Evolutionary conservation across 2,888 invertebrate species (phyloP).

Genomic region (Bombylius major): DNA sequence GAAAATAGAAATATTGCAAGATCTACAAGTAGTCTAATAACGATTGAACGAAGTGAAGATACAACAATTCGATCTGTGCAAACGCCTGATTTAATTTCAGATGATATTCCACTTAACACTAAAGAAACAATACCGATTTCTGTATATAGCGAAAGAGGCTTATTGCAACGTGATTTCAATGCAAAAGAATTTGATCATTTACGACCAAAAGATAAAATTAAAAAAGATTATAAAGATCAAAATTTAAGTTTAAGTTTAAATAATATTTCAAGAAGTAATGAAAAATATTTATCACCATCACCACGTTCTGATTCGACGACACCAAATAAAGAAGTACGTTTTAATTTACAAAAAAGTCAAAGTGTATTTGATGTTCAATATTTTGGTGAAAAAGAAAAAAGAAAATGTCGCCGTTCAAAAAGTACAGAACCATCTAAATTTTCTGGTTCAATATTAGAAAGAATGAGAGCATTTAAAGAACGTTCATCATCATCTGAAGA

Average conservation of each 20-base stretch:
- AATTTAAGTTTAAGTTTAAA: background rate
- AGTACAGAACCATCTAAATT: slow-evolving; percentile 20
- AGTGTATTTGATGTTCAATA: slow-evolving; percentile 9
- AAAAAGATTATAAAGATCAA: background rate
- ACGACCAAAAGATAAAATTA: background rate
- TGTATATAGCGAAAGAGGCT: slow-evolving; percentile 11
- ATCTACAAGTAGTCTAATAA: background rate
- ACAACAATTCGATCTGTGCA: background rate
- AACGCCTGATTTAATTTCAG: too few species aligned
- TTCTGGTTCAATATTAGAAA: slow-evolving; percentile 30
- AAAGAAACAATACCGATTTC: background rate
- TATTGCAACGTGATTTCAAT: slow-evolving; percentile 13
- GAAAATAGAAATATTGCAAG: background rate
- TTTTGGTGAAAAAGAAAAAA: slow-evolving; percentile 20
- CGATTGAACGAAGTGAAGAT: background rate
- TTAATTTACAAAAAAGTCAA: slow-evolving; percentile 14
- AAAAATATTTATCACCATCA: background rate
- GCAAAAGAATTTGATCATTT: slow-evolving; percentile 12
- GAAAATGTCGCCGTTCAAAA: slow-evolving; percentile 29
- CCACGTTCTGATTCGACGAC: background rate
- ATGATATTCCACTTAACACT: background rate
- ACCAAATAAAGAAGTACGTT: slow-evolving; percentile 10
- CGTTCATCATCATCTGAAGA: slow-evolving; percentile 31
- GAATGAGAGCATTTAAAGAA: slow-evolving; percentile 30
- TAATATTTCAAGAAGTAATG: background rate